A percentile compares a stretch with the other conserved stretches of the same genome.
These are phyloP conservation scores for Eremophila alpestris DNA, from an alignment of 2,797 vertebrate species.

Conservation along the genomic window DNA sequence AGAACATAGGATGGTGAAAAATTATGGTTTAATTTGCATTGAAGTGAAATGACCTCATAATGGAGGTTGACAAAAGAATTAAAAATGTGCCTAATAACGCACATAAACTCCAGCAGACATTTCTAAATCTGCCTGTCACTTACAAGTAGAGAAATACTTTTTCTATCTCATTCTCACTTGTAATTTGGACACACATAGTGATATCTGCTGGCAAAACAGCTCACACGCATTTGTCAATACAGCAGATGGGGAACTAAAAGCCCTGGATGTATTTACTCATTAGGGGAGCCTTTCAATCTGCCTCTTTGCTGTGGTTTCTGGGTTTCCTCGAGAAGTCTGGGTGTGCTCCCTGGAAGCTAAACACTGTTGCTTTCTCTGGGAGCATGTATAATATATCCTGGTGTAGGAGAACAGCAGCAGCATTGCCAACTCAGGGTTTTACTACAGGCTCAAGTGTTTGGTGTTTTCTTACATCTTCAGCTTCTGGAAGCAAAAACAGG, in stretches of 20 bases:
- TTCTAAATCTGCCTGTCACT: not conserved
- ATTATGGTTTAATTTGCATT: not conserved
- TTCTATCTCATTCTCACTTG: conserved; percentile 2
- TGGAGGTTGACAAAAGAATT: conserved; percentile 23
- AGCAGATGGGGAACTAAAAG: not conserved
- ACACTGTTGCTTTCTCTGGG: not conserved
- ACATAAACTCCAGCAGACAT: not conserved
- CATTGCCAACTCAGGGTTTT: not conserved
- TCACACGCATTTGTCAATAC: not conserved
- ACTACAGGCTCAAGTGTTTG: not conserved
- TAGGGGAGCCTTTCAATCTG: not conserved
- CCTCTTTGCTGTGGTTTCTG: not conserved
- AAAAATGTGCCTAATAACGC: not conserved
- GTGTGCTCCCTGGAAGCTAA: not conserved
- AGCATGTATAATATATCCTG: not conserved
- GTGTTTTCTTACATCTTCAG: not conserved
- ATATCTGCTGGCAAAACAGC: conserved; percentile 44
- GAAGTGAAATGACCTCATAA: conserved; percentile 5
- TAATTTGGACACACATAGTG: conserved; percentile 16
- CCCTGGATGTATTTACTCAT: not conserved
- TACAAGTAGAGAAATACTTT: not conserved
- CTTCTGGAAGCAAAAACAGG: not conserved
- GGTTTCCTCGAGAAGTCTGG: not conserved
- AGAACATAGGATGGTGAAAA: not conserved
- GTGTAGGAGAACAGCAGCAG: not conserved